These are phyloP conservation scores for Selenia dentaria DNA, from an alignment of 2,888 invertebrate genomes.

Conservation along the genomic window DNA sequence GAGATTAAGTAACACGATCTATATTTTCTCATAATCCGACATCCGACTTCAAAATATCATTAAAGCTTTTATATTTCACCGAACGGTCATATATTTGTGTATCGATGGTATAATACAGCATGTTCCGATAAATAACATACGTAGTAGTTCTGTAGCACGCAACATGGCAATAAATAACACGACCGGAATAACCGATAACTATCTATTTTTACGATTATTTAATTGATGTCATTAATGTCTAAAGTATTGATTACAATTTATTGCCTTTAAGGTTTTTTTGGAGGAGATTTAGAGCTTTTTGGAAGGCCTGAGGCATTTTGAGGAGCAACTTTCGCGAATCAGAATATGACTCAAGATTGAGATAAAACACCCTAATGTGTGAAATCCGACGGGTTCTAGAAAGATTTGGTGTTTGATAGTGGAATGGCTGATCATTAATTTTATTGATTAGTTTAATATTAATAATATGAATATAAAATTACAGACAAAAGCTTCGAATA, in stretches of 20 bases:
- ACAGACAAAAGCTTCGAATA: too few species aligned
- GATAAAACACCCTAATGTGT: slow-evolving; percentile 13
- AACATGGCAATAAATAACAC: slow-evolving; percentile 54
- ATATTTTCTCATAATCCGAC: slow-evolving; percentile 54
- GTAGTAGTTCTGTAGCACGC: slow-evolving; percentile 50
- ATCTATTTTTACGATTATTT: slow-evolving; percentile 65
- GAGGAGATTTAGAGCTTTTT: slow-evolving; percentile 20
- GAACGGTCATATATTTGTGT: slow-evolving; percentile 5
- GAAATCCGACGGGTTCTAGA: slow-evolving; percentile 10
- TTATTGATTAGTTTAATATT: background rate
- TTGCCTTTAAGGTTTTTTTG: slow-evolving; percentile 39
- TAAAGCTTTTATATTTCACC: slow-evolving; percentile 32
- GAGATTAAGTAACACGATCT: slow-evolving; percentile 19
- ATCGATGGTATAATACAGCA: slow-evolving; percentile 9
- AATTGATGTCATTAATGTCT: slow-evolving; percentile 68
- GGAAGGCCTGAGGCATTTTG: slow-evolving; percentile 10
- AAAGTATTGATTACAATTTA: slow-evolving; percentile 69
- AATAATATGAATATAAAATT: too few species aligned
- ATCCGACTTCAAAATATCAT: slow-evolving; percentile 53
- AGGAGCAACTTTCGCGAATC: slow-evolving; percentile 18
- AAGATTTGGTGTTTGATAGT: background rate
- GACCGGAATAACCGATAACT: slow-evolving; percentile 48
- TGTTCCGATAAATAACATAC: slow-evolving; percentile 40
- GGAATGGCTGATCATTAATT: background rate
- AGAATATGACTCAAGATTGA: slow-evolving; percentile 5